These are phyloP conservation scores for Hippocampus abdominalis DNA, from an alignment of 2,113 vertebrate species.

Conservation along the genomic window DNA sequence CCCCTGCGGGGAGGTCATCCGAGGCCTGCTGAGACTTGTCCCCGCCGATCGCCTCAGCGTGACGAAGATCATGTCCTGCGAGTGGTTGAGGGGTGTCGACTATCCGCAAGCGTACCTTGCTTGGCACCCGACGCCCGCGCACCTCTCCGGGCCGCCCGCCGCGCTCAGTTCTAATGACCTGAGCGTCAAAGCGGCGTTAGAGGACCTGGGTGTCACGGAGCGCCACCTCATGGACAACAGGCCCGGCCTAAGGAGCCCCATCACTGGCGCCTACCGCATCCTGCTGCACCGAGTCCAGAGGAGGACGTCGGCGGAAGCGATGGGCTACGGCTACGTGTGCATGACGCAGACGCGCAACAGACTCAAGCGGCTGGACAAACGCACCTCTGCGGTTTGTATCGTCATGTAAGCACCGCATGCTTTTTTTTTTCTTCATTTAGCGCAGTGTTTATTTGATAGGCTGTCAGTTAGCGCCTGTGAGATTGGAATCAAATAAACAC, in stretches of 20 bases:
- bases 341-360: constrained; percentile 28
- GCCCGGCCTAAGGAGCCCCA: constrained; percentile 51
- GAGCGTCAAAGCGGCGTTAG: constrained; percentile 54
- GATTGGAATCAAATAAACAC: not conserved
- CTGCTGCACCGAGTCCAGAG: constrained; percentile 66
- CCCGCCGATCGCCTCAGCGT: constrained; percentile 56
- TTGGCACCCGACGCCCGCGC: constrained; percentile 37
- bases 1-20: constrained; percentile 62
- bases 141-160: constrained; percentile 44
- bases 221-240: constrained; percentile 57
- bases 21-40: constrained; percentile 54
- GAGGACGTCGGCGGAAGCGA: constrained; percentile 44
- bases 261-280: constrained; percentile 69
- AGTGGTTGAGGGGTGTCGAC: constrained; percentile 64
- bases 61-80: constrained; percentile 48
- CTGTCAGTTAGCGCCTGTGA: not conserved
- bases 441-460: not conserved
- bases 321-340: constrained; percentile 27
- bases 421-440: not conserved
- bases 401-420: constrained; percentile 49
- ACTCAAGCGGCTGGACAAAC: constrained; percentile 28
- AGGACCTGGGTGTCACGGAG: constrained; percentile 62
- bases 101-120: constrained; percentile 47
- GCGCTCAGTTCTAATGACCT: constrained; percentile 54
- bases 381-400: constrained; percentile 53